Percentiles rank a stretch among this genome's conserved stretches.
These are phyloP conservation scores for Thysanoteuthis rhombus DNA, from an alignment of 2,888 invertebrate genomes.

Conservation along the genomic window DNA sequence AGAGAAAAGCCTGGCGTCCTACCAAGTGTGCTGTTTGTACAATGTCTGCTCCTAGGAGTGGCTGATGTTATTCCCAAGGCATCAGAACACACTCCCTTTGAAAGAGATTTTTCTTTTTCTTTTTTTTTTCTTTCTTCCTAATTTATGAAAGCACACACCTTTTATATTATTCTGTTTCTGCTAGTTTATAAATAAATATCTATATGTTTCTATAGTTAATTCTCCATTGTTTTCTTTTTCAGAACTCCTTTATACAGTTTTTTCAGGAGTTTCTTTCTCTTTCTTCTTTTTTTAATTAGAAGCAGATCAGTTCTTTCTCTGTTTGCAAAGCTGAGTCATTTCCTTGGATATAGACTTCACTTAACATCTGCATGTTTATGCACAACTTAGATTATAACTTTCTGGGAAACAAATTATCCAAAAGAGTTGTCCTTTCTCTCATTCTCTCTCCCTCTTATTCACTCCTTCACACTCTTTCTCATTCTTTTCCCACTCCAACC, in stretches of 20 bases:
- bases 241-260: background rate
- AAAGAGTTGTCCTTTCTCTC: background rate
- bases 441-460: background rate
- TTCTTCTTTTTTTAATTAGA: background rate
- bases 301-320: background rate
- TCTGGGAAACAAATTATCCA: background rate
- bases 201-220: background rate
- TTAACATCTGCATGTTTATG: background rate
- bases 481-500: background rate
- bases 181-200: background rate
- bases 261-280: background rate
- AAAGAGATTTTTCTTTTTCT: background rate
- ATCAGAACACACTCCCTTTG: conserved; percentile 12
- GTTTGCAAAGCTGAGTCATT: background rate
- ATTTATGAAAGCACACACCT: background rate
- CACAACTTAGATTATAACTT: background rate
- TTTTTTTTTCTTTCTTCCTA: background rate
- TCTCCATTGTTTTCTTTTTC: background rate
- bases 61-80: conserved; percentile 12
- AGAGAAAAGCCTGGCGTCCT: conserved; percentile 12
- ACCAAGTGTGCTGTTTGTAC: conserved; percentile 12
- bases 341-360: background rate
- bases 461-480: background rate
- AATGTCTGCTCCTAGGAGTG: conserved; percentile 12
- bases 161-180: background rate